phyloP scores from a whole-genome alignment of 2,888 invertebrate genomes.

The Macrosoma leucophasiata region DNA sequence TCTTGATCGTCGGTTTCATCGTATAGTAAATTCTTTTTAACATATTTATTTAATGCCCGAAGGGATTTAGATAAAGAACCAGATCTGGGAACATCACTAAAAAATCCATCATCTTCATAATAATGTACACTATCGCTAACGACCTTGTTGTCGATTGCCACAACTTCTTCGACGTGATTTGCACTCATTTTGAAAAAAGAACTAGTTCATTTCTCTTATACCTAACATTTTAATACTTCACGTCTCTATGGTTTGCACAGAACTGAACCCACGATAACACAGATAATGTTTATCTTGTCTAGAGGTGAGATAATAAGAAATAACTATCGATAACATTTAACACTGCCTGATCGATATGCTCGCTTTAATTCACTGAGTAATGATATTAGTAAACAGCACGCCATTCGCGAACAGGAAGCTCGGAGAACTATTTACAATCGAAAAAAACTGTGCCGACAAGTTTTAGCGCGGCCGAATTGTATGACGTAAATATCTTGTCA shows the following conservation, averaged over 20 bases:
- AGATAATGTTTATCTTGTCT: constrained; percentile 45
- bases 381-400: constrained; percentile 35
- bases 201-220: constrained; percentile 29
- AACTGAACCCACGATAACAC: constrained; percentile 34
- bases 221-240: constrained; percentile 29
- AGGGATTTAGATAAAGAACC: constrained; percentile 58
- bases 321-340: constrained; percentile 39
- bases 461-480: constrained; percentile 51
- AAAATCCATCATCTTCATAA: constrained; percentile 58
- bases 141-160: not conserved
- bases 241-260: constrained; percentile 34
- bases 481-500: constrained; percentile 54
- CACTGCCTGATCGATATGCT: no score
- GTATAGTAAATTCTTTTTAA: constrained; percentile 61
- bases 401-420: constrained; percentile 45
- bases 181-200: constrained; percentile 37
- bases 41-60: constrained; percentile 59
- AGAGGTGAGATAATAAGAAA: constrained; percentile 47
- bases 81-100: constrained; percentile 52
- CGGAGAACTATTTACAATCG: constrained; percentile 54
- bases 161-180: constrained; percentile 15
- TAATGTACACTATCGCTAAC: constrained; percentile 8
- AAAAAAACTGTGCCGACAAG: constrained; percentile 61
- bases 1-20: constrained; percentile 44
- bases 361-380: no score